phyloP scores from a whole-genome alignment of 2,113 vertebrate species.

The Bos indicus region DNA sequence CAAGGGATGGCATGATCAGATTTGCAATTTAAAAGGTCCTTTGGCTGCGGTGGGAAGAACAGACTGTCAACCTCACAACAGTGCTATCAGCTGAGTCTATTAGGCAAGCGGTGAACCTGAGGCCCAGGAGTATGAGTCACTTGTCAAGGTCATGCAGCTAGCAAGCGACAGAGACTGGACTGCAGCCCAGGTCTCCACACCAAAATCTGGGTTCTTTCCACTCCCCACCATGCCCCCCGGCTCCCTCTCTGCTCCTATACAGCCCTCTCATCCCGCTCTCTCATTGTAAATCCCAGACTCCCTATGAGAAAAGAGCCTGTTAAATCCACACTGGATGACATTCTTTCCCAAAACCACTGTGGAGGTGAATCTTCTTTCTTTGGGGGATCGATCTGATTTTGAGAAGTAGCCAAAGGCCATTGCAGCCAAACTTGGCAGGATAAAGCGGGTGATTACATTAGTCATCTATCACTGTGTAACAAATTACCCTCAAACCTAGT shows the following conservation, averaged over 20 bases:
- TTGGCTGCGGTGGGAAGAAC: not conserved
- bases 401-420: not conserved
- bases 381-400: not conserved
- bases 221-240: accelerated
- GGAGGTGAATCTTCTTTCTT: not conserved
- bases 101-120: not conserved
- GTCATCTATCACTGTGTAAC: not conserved
- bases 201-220: not conserved
- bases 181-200: not conserved
- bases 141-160: not conserved
- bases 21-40: constrained; percentile 18
- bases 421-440: not conserved
- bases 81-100: not conserved
- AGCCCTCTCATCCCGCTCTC: accelerated
- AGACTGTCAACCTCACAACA: not conserved
- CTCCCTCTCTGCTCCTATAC: not conserved
- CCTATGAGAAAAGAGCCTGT: accelerated
- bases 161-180: not conserved
- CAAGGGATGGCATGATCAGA: not conserved
- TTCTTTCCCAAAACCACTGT: not conserved
- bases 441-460: accelerated
- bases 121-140: accelerated
- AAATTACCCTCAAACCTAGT: not conserved
- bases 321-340: not conserved
- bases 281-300: not conserved